phyloP scores from a whole-genome alignment of 2,113 vertebrate species.

The Desmodus rotundus region DNA sequence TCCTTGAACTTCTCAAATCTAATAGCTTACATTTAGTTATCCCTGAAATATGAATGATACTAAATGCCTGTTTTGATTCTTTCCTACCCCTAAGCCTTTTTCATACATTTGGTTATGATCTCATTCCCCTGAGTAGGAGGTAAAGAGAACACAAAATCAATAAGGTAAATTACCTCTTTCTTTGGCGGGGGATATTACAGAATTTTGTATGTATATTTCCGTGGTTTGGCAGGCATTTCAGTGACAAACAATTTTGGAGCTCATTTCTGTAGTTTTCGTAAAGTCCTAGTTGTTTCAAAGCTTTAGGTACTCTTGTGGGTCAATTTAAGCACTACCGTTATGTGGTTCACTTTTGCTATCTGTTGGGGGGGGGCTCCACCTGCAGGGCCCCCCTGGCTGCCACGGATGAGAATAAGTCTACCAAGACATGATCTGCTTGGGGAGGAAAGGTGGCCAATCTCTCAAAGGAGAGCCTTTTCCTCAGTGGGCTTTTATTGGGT shows the following conservation, averaged over 20 bases:
- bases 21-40: background rate
- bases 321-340: background rate
- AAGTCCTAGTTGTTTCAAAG: background rate
- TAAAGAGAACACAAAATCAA: background rate
- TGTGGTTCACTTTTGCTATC: background rate
- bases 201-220: background rate
- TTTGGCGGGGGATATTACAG: background rate
- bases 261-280: background rate
- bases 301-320: background rate
- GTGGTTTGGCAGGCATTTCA: background rate
- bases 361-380: too few relatives aligned
- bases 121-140: background rate
- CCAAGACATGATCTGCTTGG: too few relatives aligned
- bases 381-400: too few relatives aligned
- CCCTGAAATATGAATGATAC: background rate
- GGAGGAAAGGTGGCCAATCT: too few relatives aligned
- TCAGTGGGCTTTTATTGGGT: too few relatives aligned
- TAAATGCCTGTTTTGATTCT: slow-evolving; percentile 18
- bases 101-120: background rate
- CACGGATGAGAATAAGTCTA: too few relatives aligned
- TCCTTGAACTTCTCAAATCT: slow-evolving; percentile 7
- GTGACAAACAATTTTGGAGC: background rate
- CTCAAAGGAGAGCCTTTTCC: too few relatives aligned
- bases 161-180: background rate
- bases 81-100: background rate